Conservation (phyloP, 2,113 vertebrate genomes). For the Spheniscus mendiculus region DNA sequence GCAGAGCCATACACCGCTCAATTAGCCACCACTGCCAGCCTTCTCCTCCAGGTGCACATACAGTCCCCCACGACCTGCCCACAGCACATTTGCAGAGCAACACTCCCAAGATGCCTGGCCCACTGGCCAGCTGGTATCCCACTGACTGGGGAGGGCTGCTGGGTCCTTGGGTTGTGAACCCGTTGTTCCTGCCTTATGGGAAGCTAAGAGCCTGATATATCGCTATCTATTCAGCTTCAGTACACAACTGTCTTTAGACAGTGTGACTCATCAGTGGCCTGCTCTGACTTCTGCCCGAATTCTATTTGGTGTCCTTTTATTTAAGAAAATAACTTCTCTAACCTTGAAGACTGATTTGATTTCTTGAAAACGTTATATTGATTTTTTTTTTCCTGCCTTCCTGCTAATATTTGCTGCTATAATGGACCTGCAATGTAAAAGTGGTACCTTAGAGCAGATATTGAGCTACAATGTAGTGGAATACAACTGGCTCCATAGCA, state of each 20-base stretch:
- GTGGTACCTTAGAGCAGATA: background rate
- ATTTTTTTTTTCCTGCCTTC: background rate
- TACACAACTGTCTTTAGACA: background rate
- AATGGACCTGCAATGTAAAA: background rate
- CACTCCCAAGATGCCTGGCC: background rate
- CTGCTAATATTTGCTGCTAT: background rate
- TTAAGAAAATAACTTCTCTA: background rate
- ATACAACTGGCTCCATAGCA: background rate
- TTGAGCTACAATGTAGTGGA: background rate
- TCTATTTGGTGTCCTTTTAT: background rate
- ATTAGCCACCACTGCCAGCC: background rate
- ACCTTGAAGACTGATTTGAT: background rate
- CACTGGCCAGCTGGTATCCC: background rate
- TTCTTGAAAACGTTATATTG: background rate
- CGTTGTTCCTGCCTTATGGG: accelerated
- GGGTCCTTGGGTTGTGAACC: background rate
- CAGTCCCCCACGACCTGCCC: accelerated
- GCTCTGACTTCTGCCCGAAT: background rate
- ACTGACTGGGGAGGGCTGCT: background rate
- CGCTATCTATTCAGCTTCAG: background rate
- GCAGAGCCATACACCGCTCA: accelerated
- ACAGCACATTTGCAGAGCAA: background rate
- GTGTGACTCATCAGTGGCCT: background rate
- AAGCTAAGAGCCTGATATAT: background rate
- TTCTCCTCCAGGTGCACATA: background rate